Percentiles rank a stretch among this genome's conserved stretches.
phyloP scores from a whole-genome alignment of 2,888 invertebrate genomes.

The Enoplolaimus lenunculus region DNA sequence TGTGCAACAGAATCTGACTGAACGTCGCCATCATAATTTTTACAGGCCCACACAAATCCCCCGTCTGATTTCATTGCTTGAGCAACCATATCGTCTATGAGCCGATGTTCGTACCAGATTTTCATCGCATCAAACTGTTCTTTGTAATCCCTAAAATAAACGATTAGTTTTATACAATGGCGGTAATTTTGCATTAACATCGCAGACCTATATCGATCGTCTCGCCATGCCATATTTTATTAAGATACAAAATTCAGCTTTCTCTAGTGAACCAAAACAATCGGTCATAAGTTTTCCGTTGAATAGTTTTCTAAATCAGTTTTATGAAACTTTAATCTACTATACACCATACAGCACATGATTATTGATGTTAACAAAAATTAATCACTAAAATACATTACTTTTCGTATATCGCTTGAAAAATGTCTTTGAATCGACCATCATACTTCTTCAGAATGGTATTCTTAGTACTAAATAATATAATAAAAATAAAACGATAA shows the following conservation, averaged over 20 bases:
- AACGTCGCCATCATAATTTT: conserved; percentile 98
- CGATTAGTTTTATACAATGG: too few relatives aligned
- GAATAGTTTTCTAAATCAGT: too few relatives aligned
- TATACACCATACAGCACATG: too few relatives aligned
- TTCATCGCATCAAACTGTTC: conserved; percentile 62
- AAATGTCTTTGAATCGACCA: conserved; percentile 89
- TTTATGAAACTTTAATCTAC: too few relatives aligned
- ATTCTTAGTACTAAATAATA: conserved; percentile 63
- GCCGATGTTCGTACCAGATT: conserved; percentile 92
- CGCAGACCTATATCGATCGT: too few relatives aligned
- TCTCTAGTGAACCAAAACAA: too few relatives aligned
- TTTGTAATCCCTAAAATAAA: conserved; percentile 58
- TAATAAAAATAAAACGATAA: too few relatives aligned
- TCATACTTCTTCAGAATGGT: conserved; percentile 91
- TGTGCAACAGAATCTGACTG: conserved; percentile 97
- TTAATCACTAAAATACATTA: conserved; percentile 28
- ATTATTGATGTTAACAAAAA: too few relatives aligned
- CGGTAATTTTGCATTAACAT: too few relatives aligned
- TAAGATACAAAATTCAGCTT: too few relatives aligned
- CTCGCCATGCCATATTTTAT: too few relatives aligned
- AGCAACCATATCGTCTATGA: conserved; percentile 98
- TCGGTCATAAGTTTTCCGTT: too few relatives aligned
- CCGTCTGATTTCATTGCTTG: conserved; percentile 94
- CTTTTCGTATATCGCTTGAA: conserved; percentile 77
- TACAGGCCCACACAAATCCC: conserved; percentile 98